Evolutionary conservation across 2,113 vertebrate species (phyloP), one percentile per base, ranked within the genome.

Genomic region (Megaceryle torquata): DNA sequence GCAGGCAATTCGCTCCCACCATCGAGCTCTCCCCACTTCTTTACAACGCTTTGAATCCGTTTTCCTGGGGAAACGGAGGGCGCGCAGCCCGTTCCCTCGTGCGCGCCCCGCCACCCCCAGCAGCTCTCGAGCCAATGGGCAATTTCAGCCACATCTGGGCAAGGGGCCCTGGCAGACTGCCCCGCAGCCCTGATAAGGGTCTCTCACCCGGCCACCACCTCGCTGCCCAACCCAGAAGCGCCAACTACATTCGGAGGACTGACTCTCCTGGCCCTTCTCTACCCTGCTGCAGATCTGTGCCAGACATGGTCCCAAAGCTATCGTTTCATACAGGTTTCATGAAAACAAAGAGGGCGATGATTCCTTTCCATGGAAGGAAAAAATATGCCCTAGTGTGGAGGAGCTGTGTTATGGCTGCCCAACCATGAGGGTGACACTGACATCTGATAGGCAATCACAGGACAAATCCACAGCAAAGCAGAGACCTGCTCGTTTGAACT

Each of bases 131-230:
- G 57, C 31, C n/a, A 0, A 56, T 4, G 37, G 64, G n/a, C 60
- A 11, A 8, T 3, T 25, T 0, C 61, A 17, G 51, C 53, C 48
- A 3, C 4, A 3, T 10, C 1, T 1, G 87, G 68, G 43, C 67
- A 19, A 1, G 2, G 10, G 51, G 51, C 20, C 48, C 41, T 1
- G 70, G 59, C 64, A 53, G 50, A 1, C 10, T 29, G 59, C 72
- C 59, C 54, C 57, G 2, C 50, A 13, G 78, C 16, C 25, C 65
- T 1, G 51, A 10, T 2, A 13, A 1, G 60, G n/a, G 26, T 7
- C 43, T 51, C 13, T 15, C 51, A 22, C 19, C 14, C 84, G 6
- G 19, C 8, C 59, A 5, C 48, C 53, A 1, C 13, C 48, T 39
- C 8, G 20, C 69, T 11, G 37, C 63, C n/a, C 68, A 54, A 6